Conservation (phyloP, 1,140 invertebrate genomes). For the Hypsibius dujardini region DNA sequence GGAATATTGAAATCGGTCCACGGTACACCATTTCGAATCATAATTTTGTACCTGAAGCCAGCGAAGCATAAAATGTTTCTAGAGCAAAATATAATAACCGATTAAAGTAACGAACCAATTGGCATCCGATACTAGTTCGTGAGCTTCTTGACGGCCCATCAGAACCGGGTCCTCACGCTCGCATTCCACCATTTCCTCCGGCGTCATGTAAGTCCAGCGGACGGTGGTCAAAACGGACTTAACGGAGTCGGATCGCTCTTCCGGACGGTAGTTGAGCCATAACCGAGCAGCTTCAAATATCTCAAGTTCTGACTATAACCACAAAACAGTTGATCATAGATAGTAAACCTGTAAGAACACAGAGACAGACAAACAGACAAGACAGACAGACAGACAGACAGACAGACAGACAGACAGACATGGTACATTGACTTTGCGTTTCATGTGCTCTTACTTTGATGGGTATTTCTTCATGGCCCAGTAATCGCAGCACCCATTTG, state of each 20-base stretch:
- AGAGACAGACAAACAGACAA: too few species aligned
- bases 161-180: slow-evolving; percentile 2
- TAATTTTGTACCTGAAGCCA: neutral
- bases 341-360: too few species aligned
- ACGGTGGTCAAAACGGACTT: neutral
- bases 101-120: neutral
- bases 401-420: too few species aligned
- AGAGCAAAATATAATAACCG: neutral
- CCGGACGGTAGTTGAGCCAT: slow-evolving; percentile 3
- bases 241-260: neutral
- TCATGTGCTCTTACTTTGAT: too few species aligned
- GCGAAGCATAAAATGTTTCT: neutral
- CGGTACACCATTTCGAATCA: neutral
- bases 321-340: neutral
- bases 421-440: too few species aligned
- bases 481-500: neutral
- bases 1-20: slow-evolving; percentile 1
- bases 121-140: slow-evolving; percentile 4
- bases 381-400: too few species aligned
- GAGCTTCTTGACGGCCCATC: neutral
- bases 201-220: neutral
- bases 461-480: neutral
- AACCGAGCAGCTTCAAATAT: neutral
- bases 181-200: slow-evolving; percentile 9
- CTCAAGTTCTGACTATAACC: neutral